phyloP scores from a whole-genome alignment of 2,113 vertebrate species.

The Cnemophilus loriae region DNA sequence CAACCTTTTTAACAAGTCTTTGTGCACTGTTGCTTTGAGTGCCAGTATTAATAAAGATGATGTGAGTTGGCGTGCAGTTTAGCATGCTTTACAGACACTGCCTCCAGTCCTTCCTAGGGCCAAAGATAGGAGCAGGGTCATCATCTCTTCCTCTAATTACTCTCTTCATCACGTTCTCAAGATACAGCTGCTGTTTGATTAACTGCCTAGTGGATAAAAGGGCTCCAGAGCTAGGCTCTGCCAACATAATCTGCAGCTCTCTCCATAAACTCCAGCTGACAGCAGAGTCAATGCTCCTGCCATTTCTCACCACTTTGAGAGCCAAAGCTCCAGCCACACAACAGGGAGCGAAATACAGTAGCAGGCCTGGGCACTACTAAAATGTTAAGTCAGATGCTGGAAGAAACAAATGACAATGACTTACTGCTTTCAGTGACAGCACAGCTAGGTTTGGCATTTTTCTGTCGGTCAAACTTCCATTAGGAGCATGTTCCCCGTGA shows the following conservation, averaged over 20 bases:
- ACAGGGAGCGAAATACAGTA: background rate
- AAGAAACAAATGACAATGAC: background rate
- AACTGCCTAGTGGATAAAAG: background rate
- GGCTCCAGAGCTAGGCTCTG: background rate
- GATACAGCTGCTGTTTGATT: background rate
- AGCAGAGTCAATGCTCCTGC: background rate
- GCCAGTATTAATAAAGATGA: slow-evolving; percentile 39
- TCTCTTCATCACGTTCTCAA: background rate
- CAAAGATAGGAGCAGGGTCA: background rate
- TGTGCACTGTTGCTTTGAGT: slow-evolving; percentile 1
- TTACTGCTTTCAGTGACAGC: background rate
- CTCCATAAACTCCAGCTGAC: background rate
- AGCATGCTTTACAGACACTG: background rate
- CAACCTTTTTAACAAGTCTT: slow-evolving; percentile 21
- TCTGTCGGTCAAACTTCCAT: background rate
- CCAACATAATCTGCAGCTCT: background rate
- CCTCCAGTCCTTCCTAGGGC: background rate
- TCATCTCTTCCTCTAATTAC: background rate
- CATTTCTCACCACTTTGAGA: background rate
- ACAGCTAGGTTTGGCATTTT: background rate
- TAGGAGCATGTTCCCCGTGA: background rate
- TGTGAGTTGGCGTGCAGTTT: background rate
- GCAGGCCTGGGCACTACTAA: background rate
- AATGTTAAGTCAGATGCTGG: background rate
- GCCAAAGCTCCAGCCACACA: background rate